Conservation (phyloP, 2,113 vertebrate genomes). For the Geococcyx californianus region DNA sequence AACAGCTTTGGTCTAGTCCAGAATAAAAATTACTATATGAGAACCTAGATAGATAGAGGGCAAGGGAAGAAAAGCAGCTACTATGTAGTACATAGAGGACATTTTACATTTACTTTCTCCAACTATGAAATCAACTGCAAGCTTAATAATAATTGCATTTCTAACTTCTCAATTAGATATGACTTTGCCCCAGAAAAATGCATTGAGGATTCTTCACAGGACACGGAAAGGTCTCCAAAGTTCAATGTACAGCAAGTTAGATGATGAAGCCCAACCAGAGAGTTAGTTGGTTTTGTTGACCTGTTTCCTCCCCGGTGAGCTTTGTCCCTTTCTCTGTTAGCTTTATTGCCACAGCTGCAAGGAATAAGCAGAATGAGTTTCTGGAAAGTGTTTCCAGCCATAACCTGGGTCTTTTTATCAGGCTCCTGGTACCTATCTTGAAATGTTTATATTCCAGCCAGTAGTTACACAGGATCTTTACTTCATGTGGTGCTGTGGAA, state of each 20-base stretch:
- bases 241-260: background rate
- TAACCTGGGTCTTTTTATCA: background rate
- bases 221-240: background rate
- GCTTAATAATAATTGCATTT: background rate
- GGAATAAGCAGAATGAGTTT: background rate
- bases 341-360: background rate
- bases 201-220: background rate
- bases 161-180: background rate
- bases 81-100: background rate
- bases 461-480: background rate
- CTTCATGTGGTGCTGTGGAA: background rate
- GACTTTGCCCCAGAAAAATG: background rate
- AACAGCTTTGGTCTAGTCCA: background rate
- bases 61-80: background rate
- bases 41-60: background rate
- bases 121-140: background rate
- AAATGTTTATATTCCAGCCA: background rate
- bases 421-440: background rate
- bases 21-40: background rate
- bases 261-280: background rate
- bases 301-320: background rate
- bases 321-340: background rate
- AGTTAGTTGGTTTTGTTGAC: background rate
- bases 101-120: background rate
- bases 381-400: background rate